phyloP scores from a whole-genome alignment of 53 echinoderm and acorn worm species.

The Crossaster papposus region DNA sequence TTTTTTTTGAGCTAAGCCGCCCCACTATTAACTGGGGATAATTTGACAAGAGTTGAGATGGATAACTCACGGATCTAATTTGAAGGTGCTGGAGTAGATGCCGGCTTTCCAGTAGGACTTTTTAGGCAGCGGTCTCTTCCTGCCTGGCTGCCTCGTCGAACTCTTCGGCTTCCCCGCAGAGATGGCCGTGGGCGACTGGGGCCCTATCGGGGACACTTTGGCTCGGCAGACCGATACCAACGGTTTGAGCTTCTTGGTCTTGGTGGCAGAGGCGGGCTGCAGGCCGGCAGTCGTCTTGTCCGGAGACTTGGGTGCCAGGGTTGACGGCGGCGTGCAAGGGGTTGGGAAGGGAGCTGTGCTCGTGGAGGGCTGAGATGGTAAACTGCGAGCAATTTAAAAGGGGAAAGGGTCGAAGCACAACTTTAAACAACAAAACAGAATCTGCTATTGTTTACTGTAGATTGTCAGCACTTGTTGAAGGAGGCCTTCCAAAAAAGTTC shows the following conservation, averaged over 20 bases:
- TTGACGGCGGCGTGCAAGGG: slow-evolving; percentile 39
- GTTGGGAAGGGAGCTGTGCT: slow-evolving; percentile 54
- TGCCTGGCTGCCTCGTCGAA: slow-evolving; percentile 35
- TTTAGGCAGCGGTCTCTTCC: slow-evolving; percentile 65
- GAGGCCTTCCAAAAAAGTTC: too few species aligned
- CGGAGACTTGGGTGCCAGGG: background rate
- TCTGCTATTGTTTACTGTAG: too few species aligned
- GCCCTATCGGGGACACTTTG: background rate
- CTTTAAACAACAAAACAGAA: too few species aligned
- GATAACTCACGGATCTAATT: slow-evolving; percentile 78
- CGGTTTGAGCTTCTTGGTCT: slow-evolving; percentile 44
- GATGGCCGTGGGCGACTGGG: background rate
- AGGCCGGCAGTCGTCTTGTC: slow-evolving; percentile 1
- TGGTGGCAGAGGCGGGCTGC: background rate
- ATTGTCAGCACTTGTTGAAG: too few species aligned
- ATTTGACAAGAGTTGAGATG: background rate
- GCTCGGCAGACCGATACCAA: slow-evolving; percentile 28
- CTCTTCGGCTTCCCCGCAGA: background rate
- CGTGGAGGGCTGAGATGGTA: slow-evolving; percentile 50
- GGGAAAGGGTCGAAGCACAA: too few species aligned
- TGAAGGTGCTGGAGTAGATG: slow-evolving; percentile 93
- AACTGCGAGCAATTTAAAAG: slow-evolving; percentile 8
- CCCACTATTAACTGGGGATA: background rate
- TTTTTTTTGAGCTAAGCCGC: too few species aligned
- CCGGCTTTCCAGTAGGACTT: slow-evolving; percentile 96